phyloP scores from a whole-genome alignment of 2,888 invertebrate genomes.

The Ametastegia equiseti region DNA sequence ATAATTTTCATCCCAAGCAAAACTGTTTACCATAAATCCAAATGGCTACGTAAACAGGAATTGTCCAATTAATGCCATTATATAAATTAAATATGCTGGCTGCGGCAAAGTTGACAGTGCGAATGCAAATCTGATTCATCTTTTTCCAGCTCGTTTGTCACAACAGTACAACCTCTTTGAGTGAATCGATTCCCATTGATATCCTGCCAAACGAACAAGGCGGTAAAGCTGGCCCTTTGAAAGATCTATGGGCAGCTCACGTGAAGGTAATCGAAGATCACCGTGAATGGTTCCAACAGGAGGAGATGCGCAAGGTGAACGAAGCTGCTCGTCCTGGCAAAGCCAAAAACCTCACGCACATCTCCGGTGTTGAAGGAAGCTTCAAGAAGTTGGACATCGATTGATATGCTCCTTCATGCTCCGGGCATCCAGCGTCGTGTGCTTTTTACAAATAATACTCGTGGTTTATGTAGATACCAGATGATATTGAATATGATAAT shows the following conservation, averaged over 20 bases:
- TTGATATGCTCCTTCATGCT: background rate
- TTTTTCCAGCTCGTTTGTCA: constrained; percentile 76
- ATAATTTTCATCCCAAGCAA: too few species aligned
- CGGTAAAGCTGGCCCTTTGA: constrained; percentile 76
- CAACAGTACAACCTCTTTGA: constrained; percentile 76
- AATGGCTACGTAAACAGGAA: too few species aligned
- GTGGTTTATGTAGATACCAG: too few species aligned
- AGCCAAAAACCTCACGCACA: constrained; percentile 80
- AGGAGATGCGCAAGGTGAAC: constrained; percentile 79
- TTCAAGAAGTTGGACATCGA: constrained; percentile 71
- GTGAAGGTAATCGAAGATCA: constrained; percentile 69
- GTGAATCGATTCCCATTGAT: constrained; percentile 78
- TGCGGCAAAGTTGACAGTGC: background rate
- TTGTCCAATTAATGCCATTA: too few species aligned
- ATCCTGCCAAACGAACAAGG: constrained; percentile 82
- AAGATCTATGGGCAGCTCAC: constrained; percentile 62
- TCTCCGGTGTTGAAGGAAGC: constrained; percentile 84
- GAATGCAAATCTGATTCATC: constrained; percentile 15
- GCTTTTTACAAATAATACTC: background rate
- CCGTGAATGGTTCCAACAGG: constrained; percentile 71
- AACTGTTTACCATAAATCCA: too few species aligned
- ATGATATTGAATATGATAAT: too few species aligned
- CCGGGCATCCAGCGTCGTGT: too few species aligned
- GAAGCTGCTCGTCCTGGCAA: constrained; percentile 82
- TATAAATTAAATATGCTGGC: too few species aligned